Conservation (phyloP, 2,113 vertebrate species). For the Xyrauchen texanus region DNA sequence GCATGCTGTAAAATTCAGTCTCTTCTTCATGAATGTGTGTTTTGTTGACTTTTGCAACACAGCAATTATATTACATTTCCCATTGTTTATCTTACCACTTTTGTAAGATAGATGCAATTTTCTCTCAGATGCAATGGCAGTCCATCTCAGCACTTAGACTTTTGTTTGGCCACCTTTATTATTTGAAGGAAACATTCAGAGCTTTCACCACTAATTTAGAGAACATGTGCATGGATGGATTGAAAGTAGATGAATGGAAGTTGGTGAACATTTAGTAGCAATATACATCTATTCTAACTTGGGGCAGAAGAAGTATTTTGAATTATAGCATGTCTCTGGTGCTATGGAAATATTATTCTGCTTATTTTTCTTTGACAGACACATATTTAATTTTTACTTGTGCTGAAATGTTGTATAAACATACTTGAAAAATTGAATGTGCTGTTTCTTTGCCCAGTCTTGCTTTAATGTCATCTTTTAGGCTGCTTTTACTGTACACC, state of each 20-base stretch:
- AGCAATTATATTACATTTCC: background rate
- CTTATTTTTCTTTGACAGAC: background rate
- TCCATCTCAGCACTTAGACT: constrained; percentile 34
- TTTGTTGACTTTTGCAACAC: background rate
- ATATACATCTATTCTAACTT: background rate
- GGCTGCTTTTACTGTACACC: background rate
- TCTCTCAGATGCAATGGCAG: constrained; percentile 8
- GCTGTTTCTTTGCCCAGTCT: background rate
- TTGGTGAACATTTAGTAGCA: constrained; percentile 1
- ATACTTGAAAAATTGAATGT: background rate
- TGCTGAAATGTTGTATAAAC: background rate
- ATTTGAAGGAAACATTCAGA: constrained; percentile 8
- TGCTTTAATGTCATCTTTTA: background rate
- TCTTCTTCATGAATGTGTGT: constrained; percentile 1
- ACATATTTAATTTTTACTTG: background rate
- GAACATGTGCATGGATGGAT: constrained; percentile 2
- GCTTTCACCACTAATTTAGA: constrained; percentile 32
- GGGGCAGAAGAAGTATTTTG: background rate
- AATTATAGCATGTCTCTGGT: background rate
- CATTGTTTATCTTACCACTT: constrained; percentile 15
- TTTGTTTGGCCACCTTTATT: constrained; percentile 20
- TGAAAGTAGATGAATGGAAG: constrained; percentile 18
- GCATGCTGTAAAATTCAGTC: background rate
- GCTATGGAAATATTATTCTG: background rate
- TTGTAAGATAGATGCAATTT: constrained; percentile 19